phyloP scores from a whole-genome alignment of 2,113 vertebrate genomes.

The Dasypus novemcinctus region DNA sequence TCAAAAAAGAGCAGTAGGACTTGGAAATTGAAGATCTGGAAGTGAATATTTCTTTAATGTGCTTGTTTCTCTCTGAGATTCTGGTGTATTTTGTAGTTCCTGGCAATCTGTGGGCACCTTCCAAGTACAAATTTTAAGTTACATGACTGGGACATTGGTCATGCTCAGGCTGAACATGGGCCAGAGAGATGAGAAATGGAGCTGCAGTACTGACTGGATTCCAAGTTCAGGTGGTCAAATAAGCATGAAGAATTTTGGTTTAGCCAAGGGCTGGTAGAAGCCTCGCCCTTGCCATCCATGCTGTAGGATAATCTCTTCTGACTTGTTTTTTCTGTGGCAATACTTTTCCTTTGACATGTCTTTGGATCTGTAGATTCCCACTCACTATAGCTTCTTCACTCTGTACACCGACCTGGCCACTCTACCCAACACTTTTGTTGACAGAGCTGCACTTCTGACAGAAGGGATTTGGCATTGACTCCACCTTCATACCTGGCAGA shows the following conservation, averaged over 20 bases:
- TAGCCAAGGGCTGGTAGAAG: neutral
- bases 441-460: neutral
- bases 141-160: neutral
- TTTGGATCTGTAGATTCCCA: neutral
- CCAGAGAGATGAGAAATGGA: neutral
- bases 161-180: neutral
- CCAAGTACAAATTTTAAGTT: neutral
- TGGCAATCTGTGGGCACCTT: neutral
- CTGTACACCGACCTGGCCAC: neutral
- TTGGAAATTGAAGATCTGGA: neutral
- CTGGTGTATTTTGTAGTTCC: neutral
- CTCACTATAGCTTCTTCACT: neutral
- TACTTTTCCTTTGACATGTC: neutral
- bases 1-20: neutral
- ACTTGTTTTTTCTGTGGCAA: neutral
- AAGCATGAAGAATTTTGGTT: neutral
- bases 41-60: neutral
- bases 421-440: neutral
- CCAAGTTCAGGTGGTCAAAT: neutral
- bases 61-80: neutral
- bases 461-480: neutral
- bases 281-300: neutral
- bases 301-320: neutral
- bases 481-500: neutral
- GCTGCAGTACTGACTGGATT: neutral